Base-by-base conservation (phyloP, 2,888 invertebrate species). In the Eristalis tenax region DNA sequence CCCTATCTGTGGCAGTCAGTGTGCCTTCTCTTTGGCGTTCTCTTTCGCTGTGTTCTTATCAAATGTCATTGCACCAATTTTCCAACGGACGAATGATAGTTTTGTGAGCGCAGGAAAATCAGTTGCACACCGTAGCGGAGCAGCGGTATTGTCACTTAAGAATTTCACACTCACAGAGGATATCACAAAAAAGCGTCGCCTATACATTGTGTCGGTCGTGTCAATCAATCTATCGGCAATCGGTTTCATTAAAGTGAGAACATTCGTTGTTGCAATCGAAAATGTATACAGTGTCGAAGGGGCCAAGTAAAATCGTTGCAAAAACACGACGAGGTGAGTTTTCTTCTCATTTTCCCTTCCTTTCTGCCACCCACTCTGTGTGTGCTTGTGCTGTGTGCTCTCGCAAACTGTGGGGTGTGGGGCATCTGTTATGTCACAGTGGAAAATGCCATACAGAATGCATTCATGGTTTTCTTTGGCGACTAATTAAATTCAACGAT, bases 261-360 rank as follows among this genome's bases (percentile, higher is more conserved):
- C 18, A 18, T n/a, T n/a, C 43, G 43, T 50, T n/a, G 43, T 35
- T 35, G 35, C 8, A 35, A 11, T 35, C 35, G 13, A 38, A 66
- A 92, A 97, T 97, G 97, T 97, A 97, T 94, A 97, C 97, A 92
- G 96, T 97, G 91, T 96, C 96, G 88, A 97, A 97, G 94, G 97
- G 97, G 89, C 97, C 97, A 88, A 97, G 97, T 94, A 97, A 97
- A 94, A 96, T 97, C 92, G 97, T 97, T 90, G 96, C 97, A 88
- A 97, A 97, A 94, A 96, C 97, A 89, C 94, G 97, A 91, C 94
- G 97, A 94, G 96, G 97, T 96, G 91, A 93, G 90, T 90, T 74
- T 69, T n/a, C 28, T 35, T n/a, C 26, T 64, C 4, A 8, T 18
- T 50, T 18, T 18, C 18, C 8, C 2, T 50, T 50, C 18, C 18